A percentile compares a stretch with the other conserved stretches of the same genome.
Conservation (phyloP, 2,888 invertebrate species). For the Hesperia comma region DNA sequence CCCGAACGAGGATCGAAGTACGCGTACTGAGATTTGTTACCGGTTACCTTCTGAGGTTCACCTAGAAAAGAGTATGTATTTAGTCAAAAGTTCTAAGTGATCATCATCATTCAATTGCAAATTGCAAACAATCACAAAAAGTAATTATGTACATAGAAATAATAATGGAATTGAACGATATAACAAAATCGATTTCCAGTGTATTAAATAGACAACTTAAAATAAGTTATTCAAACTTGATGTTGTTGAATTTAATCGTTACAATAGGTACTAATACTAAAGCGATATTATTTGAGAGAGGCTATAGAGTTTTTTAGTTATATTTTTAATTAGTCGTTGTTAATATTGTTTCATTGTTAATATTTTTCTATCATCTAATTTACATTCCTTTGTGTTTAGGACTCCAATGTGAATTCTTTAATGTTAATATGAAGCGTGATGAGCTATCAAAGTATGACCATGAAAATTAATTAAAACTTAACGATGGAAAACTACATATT, state of each 20-base stretch:
- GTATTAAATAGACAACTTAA: too few species aligned
- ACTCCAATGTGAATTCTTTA: neutral
- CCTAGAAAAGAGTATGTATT: constrained; percentile 49
- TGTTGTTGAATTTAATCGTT: too few species aligned
- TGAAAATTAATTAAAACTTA: neutral
- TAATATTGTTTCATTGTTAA: neutral
- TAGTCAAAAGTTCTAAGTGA: too few species aligned
- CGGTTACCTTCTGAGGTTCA: constrained; percentile 66
- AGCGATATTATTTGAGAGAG: constrained; percentile 1
- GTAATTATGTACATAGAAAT: neutral
- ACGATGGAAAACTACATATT: neutral
- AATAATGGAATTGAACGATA: neutral
- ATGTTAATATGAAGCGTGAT: constrained; percentile 3
- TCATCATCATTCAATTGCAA: neutral
- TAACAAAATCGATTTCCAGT: neutral
- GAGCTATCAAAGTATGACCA: neutral
- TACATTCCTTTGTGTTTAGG: neutral
- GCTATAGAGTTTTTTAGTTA: neutral
- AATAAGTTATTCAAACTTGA: too few species aligned
- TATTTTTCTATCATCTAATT: neutral
- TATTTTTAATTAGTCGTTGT: constrained; percentile 1
- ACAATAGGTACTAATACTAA: neutral
- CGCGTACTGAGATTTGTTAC: constrained; percentile 75
- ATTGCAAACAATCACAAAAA: neutral
- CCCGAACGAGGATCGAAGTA: constrained; percentile 81